Conservation (phyloP, 2,113 vertebrate species). For the Anthoscopus minutus region DNA sequence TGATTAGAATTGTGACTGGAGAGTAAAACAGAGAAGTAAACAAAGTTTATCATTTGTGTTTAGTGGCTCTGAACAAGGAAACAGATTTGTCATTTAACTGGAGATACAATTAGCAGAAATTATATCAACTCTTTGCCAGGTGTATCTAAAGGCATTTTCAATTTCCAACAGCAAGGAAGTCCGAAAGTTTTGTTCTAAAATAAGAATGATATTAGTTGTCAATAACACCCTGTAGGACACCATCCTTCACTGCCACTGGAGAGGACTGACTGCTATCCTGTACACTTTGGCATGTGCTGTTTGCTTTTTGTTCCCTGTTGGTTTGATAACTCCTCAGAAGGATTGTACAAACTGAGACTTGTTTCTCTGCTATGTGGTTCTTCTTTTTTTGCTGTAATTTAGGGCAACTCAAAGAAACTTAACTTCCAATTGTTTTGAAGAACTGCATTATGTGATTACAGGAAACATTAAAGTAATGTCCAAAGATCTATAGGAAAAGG, state of each 20-base stretch:
- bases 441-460: neutral
- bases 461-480: neutral
- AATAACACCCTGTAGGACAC: neutral
- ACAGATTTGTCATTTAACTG: neutral
- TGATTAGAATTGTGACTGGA: conserved; percentile 40
- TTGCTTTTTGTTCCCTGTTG: neutral
- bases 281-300: neutral
- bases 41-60: neutral
- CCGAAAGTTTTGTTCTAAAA: neutral
- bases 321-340: neutral
- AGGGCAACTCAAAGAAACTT: neutral
- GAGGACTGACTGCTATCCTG: neutral
- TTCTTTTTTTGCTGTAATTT: neutral
- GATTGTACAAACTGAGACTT: neutral
- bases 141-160: neutral
- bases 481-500: neutral
- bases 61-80: neutral
- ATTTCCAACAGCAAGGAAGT: neutral
- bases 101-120: neutral
- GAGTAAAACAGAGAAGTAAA: neutral
- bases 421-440: neutral
- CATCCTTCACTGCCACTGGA: neutral
- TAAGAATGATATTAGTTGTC: neutral
- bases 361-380: neutral
- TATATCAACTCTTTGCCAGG: neutral